A percentile compares a stretch with the other conserved stretches of the same genome.
Evolutionary conservation across 2,113 vertebrate species (phyloP).

Genomic region (Vulpes lagopus): DNA sequence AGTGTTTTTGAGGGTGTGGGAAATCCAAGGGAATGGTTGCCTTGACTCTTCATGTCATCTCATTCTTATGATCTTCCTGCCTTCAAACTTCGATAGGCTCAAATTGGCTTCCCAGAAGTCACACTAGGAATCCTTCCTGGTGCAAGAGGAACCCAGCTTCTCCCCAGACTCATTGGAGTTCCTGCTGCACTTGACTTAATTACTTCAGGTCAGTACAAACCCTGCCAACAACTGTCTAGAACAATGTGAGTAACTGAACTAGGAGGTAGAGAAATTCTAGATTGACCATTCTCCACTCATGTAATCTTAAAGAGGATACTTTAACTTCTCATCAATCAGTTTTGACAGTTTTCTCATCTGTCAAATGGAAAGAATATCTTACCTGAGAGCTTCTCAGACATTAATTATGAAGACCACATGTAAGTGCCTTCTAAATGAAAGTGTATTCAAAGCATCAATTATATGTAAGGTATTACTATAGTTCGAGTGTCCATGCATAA

Average conservation of each 20-base stretch:
- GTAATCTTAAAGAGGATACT: not conserved
- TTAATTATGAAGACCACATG: not conserved
- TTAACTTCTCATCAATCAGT: too few relatives aligned
- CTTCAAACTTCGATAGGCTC: conserved; percentile 86
- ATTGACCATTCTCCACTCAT: not conserved
- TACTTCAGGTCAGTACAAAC: conserved; percentile 90
- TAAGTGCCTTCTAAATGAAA: not conserved
- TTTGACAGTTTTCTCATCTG: conserved; percentile 1
- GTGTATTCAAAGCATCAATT: not conserved
- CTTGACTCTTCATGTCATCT: not conserved
- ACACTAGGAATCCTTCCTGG: conserved; percentile 93
- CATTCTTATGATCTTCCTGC: conserved; percentile 9
- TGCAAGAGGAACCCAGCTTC: conserved; percentile 93
- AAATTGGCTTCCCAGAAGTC: conserved; percentile 94
- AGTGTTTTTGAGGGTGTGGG: not conserved
- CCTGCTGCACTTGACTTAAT: conserved; percentile 94
- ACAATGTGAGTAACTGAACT: not conserved
- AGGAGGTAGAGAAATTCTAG: not conserved
- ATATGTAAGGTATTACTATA: not conserved
- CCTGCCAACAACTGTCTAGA: not conserved
- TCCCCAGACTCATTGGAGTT: conserved; percentile 94
- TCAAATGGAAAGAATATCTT: not conserved
- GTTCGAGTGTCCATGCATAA: not conserved
- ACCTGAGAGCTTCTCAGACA: not conserved
- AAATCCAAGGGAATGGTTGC: not conserved